Percentiles rank a stretch among this genome's conserved stretches.
These are phyloP conservation scores for Eupleurogrammus muticus DNA, from an alignment of 2,797 vertebrate genomes.

Conservation along the genomic window DNA sequence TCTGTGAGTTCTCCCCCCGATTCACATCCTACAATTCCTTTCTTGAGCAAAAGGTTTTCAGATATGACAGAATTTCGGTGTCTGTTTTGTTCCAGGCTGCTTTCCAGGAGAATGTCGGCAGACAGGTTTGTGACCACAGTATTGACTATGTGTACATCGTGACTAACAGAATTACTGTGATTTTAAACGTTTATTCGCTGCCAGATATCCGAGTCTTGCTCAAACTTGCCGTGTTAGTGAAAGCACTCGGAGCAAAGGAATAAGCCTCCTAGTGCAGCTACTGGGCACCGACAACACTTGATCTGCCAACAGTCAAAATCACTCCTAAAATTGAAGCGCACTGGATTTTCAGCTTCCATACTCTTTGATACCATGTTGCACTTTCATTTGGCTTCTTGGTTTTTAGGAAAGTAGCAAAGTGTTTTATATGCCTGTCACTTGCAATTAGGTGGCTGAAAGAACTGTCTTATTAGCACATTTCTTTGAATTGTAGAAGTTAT, in stretches of 20 bases:
- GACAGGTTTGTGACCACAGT: constrained; percentile 90
- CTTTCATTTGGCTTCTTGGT: too few species aligned
- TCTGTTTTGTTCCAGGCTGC: constrained; percentile 90
- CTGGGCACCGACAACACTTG: constrained; percentile 25
- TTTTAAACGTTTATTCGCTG: constrained; percentile 59
- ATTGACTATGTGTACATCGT: constrained; percentile 38
- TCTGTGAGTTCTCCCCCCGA: constrained; percentile 87
- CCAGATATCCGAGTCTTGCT: constrained; percentile 60
- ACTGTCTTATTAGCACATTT: too few species aligned
- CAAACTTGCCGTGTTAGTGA: constrained; percentile 58
- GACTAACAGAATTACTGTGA: constrained; percentile 59
- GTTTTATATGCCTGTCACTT: too few species aligned
- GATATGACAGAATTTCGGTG: constrained; percentile 66
- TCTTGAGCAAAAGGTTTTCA: background rate
- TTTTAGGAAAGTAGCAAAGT: too few species aligned
- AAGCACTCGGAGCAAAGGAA: constrained; percentile 18
- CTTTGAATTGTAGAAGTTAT: too few species aligned
- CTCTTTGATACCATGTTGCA: too few species aligned
- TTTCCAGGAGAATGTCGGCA: constrained; percentile 99
- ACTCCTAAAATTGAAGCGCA: constrained; percentile 24
- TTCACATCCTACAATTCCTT: background rate
- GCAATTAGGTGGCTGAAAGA: too few species aligned
- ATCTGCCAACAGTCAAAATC: constrained; percentile 20
- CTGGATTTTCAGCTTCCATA: too few species aligned
- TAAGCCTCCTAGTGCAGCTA: constrained; percentile 13